phyloP scores from a whole-genome alignment of 2,888 invertebrate species.

The Aleiodes alternator region DNA sequence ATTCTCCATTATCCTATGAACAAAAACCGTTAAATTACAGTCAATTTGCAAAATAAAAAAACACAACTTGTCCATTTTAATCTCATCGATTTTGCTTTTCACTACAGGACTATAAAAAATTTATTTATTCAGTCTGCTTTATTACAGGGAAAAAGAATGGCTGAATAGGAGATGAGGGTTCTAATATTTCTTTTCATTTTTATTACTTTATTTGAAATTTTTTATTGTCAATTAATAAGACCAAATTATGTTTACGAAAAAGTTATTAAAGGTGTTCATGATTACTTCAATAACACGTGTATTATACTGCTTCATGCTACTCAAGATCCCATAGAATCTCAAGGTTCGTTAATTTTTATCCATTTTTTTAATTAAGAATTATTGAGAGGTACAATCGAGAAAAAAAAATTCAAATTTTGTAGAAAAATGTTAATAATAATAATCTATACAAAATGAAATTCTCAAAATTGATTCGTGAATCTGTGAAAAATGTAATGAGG shows the following conservation, averaged over 20 bases:
- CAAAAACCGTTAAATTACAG: too few relatives aligned
- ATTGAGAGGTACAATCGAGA: too few relatives aligned
- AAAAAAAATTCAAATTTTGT: too few relatives aligned
- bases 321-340: conserved; percentile 57
- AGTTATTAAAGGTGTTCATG: conserved; percentile 65
- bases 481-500: too few relatives aligned
- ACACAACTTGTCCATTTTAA: too few relatives aligned
- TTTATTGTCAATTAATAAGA: conserved; percentile 58
- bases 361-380: not conserved
- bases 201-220: not conserved
- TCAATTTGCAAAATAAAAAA: too few relatives aligned
- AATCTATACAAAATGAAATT: too few relatives aligned
- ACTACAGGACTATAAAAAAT: not conserved
- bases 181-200: conserved; percentile 31
- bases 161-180: conserved; percentile 1
- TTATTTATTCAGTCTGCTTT: not conserved
- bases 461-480: too few relatives aligned
- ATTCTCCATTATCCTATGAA: too few relatives aligned
- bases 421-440: too few relatives aligned
- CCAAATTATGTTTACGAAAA: conserved; percentile 62
- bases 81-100: too few relatives aligned
- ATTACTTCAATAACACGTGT: conserved; percentile 71
- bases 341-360: conserved; percentile 59
- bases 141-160: not conserved
- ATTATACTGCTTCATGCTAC: conserved; percentile 68